Evolutionary conservation across 2,797 vertebrate genomes (phyloP), one percentile per base, ranked within the genome.

Genomic region (Xenentodon cancila): DNA sequence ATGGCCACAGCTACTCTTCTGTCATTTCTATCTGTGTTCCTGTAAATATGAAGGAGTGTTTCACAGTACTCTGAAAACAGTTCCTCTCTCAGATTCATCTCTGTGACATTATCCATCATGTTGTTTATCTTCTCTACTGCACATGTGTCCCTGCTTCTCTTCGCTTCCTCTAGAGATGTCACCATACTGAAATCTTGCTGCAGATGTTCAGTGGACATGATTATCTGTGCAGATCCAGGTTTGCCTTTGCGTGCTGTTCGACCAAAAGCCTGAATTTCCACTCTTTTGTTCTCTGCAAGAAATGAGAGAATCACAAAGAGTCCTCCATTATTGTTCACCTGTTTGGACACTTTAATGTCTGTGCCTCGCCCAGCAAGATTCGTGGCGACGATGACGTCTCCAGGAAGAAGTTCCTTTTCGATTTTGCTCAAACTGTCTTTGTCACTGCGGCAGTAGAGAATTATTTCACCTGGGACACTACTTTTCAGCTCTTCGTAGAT

Each of bases 301-400:
- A 78, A 78, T 2, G 76, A 67, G 25, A 79, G 80, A 13, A 89
- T 58, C 7, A 90, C 84, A 66, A 86, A 84, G n/a, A 89, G 49
- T 8, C 85, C 85, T 43, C 86, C 80, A 45, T 57, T 82, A 1
- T 55, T 46, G 46, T 79, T 87, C 20, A 89, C 86, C 34, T 86
- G 11, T 17, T 84, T 40, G 8, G 84, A 79, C 22, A 89, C 81
- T 49, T 82, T 79, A 6, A 90, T 77, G 65, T 90, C 58, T 32
- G 84, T 87, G 15, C 83, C 70, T 37, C 40, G 53, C 0, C 58
- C 69, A 1, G 72, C 61, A 48, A 84, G 68, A 34, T 90, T 89
- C 64, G 87, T 88, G 21, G 82, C 84, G 42, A 90, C 79, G 60
- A 85, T 81, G 1, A 89, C 80, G 59, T 65, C 79, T 17, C 85